Evolutionary conservation across 2,888 invertebrate species (phyloP), one percentile per base, ranked within the genome.

Genomic region (Mythimna loreyi): DNA sequence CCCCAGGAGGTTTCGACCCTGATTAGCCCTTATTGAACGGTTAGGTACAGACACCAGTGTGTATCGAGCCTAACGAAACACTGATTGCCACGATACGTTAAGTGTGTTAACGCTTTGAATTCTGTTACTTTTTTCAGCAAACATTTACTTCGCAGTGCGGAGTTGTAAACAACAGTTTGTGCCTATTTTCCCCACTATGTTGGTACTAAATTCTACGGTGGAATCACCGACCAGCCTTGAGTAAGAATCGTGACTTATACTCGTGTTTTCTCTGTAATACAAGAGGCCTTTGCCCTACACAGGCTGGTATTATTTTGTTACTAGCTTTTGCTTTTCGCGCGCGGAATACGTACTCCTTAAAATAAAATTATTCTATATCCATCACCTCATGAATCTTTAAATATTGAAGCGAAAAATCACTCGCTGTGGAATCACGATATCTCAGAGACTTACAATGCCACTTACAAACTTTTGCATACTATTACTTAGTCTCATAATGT

Each of bases 91-190:
- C 13, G 25, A 62, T 49, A 62, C 25, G 33, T 62, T 47, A 21
- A 21, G 5, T 16, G 13, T 21, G 47, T 61, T 58, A 47, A 36
- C 45, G n/a, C 16, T 49, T 65, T 62, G n/a, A 47, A 62, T 63
- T 36, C 25, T 21, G n/a, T 36, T 28, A 36, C 36, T 28, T 49
- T 64, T 23, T 21, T 28, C 49, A 49, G 28, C 21, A 49, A 36
- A 63, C 5, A 28, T 65, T 65, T 40, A 16, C 25, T 40, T 21
- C 28, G 47, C 28, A 47, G 19, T 28, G 8, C 3, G 16, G 19
- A 28, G 11, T 25, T 36, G 11, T 36, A 36, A 65, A 52, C 30
- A 63, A 21, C 13, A 49, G 11, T 21, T 13, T 23, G 23, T 25
- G 21, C 21, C 23, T 11, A 49, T 49, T 49, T 49, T 49, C 5